Base-by-base conservation (phyloP, 2,797 vertebrate species). In the Propithecus perrieri region DNA sequence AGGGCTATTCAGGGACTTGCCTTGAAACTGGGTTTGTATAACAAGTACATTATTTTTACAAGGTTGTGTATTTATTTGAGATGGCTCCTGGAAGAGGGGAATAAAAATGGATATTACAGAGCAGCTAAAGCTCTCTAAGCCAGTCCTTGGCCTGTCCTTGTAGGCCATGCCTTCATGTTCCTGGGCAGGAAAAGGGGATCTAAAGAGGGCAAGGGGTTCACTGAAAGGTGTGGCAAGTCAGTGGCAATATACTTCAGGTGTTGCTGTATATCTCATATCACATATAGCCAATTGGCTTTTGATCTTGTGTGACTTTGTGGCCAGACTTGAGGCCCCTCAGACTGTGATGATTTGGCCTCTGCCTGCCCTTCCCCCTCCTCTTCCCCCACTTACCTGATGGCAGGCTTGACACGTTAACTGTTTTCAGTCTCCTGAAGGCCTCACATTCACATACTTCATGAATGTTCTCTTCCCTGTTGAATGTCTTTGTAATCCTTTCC, bases 31-130 rank as follows among this genome's bases (percentile, higher is more conserved):
- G 46, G 63, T 91, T 71, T 89, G 33, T 57, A 55, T 78, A 86
- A 86, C 0, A 81, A 87, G 59, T 22, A 69, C 11, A 7, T 80
- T 41, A 18, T 35, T 78, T 93, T 84, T 81, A 94, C 9, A 83
- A 69, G 84, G 28, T 46, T n/a, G 38, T 65, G 1, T n/a, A 38
- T 90, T 92, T 95, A 67, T 94, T 79, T 84, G 75, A 97, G 85
- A 61, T 46, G 35, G 28, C 48, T 46, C 7, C 59, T 43, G 33
- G 63, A 80, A 55, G 53, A 94, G 12, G 18, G 9, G n/a, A 17
- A 43, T 79, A 81, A 83, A 85, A 87, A 46, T 30, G 26, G 50
- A 61, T 26, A 59, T 53, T 69, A 63, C 0, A 7, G 74, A 69
- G 38, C 28, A 1, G 2, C 48, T 55, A 85, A 87, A 55, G 46